Evolutionary conservation across 1,140 invertebrate genomes (phyloP).

Genomic region (Zeugodacus cucurbitae): DNA sequence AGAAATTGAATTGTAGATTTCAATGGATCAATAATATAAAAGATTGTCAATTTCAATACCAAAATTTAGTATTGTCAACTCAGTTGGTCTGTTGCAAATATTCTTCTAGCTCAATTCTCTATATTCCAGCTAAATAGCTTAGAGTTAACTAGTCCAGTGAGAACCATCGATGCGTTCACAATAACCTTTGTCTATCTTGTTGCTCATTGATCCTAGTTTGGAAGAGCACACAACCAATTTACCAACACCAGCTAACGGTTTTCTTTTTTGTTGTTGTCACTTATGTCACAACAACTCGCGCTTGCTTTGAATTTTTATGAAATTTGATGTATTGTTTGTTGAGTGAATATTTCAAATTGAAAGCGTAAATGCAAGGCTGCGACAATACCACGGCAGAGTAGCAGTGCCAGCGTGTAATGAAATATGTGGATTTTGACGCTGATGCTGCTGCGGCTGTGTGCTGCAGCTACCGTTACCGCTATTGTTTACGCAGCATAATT

Average conservation of each 20-base stretch:
- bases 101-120: too few relatives aligned
- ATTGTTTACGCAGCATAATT: conserved; percentile 26
- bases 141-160: too few relatives aligned
- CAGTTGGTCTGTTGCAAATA: too few relatives aligned
- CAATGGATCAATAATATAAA: too few relatives aligned
- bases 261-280: too few relatives aligned
- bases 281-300: neutral
- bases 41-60: too few relatives aligned
- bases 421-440: neutral
- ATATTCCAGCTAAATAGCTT: too few relatives aligned
- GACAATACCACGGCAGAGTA: neutral
- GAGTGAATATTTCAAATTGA: conserved; percentile 22
- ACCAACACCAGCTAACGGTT: too few relatives aligned
- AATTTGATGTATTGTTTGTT: neutral
- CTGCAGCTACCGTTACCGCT: too few relatives aligned
- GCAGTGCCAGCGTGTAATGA: neutral
- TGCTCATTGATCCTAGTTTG: neutral
- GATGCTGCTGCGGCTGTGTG: neutral
- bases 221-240: neutral
- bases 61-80: too few relatives aligned
- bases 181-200: neutral
- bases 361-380: neutral
- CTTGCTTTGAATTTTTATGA: neutral
- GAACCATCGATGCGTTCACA: too few relatives aligned
- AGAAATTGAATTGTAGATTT: too few relatives aligned